These are phyloP conservation scores for Vanessa atalanta DNA, from an alignment of 1,140 invertebrate species.

Conservation along the genomic window DNA sequence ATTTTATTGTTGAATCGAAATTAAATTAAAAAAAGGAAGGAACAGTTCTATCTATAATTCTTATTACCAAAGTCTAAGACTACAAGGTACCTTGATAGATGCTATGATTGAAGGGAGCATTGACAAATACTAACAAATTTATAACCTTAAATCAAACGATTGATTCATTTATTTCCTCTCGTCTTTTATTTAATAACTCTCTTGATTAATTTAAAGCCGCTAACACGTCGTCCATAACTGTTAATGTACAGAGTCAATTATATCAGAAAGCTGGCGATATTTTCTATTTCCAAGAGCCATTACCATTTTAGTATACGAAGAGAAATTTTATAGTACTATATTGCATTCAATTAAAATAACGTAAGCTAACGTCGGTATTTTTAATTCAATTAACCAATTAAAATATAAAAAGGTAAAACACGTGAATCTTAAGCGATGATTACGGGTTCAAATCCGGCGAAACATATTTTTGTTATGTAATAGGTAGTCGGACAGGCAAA, in stretches of 20 bases:
- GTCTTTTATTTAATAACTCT: background rate
- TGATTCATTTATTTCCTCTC: background rate
- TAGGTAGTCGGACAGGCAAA: too few relatives aligned
- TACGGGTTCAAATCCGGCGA: too few relatives aligned
- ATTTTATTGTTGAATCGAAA: too few relatives aligned
- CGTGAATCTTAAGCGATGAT: too few relatives aligned
- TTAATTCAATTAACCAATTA: background rate
- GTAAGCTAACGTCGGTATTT: background rate
- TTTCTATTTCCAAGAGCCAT: conserved; percentile 35
- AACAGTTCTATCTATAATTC: too few relatives aligned
- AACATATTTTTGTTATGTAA: too few relatives aligned
- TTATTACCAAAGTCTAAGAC: too few relatives aligned
- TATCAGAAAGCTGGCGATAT: conserved; percentile 34
- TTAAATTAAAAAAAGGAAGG: too few relatives aligned
- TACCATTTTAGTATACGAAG: conserved; percentile 28
- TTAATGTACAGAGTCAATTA: conserved; percentile 14
- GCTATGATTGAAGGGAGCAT: too few relatives aligned
- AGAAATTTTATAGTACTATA: conserved; percentile 29
- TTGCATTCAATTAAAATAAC: conserved; percentile 5
- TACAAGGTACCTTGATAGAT: too few relatives aligned
- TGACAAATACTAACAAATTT: too few relatives aligned
- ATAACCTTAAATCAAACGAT: background rate
- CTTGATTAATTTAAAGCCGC: background rate
- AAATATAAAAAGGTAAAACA: too few relatives aligned
- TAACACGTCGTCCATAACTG: conserved; percentile 10